These are phyloP conservation scores for Dipodomys stephensi DNA, from an alignment of 2,113 vertebrate genomes.

Conservation along the genomic window DNA sequence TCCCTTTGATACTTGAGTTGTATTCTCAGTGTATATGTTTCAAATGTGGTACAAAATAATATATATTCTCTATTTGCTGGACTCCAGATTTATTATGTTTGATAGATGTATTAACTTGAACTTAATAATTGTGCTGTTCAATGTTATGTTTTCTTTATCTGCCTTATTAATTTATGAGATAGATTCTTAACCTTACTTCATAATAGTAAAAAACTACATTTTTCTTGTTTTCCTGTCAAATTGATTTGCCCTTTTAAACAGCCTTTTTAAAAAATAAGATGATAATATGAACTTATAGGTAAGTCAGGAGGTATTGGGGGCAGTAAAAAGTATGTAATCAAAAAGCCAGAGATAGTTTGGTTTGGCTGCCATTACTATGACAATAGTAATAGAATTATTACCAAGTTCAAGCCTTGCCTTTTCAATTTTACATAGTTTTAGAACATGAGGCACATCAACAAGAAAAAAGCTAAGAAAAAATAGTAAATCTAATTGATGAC, in stretches of 20 bases:
- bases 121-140: background rate
- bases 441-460: background rate
- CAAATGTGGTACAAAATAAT: slow-evolving; percentile 27
- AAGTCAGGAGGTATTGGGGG: background rate
- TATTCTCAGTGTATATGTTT: background rate
- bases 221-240: background rate
- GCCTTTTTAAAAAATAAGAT: background rate
- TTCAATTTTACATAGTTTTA: background rate
- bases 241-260: background rate
- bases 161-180: background rate
- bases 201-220: background rate
- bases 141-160: background rate
- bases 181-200: background rate
- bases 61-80: background rate
- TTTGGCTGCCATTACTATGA: background rate
- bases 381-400: background rate
- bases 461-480: background rate
- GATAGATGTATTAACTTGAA: background rate
- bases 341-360: background rate
- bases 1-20: background rate
- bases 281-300: background rate
- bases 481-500: background rate
- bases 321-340: background rate
- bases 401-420: background rate
- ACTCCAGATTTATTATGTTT: background rate